phyloP scores from a whole-genome alignment of 2,113 vertebrate species.

The Pterophyllum scalare region DNA sequence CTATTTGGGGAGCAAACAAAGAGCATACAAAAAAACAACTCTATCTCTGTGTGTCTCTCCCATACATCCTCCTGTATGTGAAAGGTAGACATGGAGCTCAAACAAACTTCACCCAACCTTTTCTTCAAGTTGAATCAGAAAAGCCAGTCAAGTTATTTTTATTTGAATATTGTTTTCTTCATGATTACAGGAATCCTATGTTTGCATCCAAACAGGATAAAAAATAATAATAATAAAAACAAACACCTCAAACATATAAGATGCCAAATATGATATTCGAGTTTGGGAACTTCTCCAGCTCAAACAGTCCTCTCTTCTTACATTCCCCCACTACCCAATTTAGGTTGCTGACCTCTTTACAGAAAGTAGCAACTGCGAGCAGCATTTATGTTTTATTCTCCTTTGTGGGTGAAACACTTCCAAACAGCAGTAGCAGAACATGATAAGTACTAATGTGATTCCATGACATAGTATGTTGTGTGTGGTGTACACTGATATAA shows the following conservation, averaged over 20 bases:
- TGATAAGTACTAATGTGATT: not conserved
- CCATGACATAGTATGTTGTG: not conserved
- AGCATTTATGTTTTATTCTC: not conserved
- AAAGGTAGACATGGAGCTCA: slow-evolving; percentile 20
- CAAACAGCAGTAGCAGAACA: not conserved
- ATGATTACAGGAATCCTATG: slow-evolving; percentile 10
- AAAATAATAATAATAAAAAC: not conserved
- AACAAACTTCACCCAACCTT: slow-evolving; percentile 25
- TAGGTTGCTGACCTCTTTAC: slow-evolving; percentile 25
- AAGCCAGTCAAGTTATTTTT: slow-evolving; percentile 41
- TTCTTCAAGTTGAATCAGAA: slow-evolving; percentile 23
- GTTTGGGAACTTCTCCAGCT: not conserved
- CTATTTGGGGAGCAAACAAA: slow-evolving; percentile 39
- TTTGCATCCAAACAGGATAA: not conserved
- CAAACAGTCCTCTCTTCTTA: not conserved
- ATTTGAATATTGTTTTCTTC: slow-evolving; percentile 10
- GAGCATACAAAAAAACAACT: slow-evolving; percentile 22
- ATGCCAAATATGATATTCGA: not conserved
- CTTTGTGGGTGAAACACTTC: not conserved
- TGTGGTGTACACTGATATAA: not conserved
- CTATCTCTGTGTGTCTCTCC: not conserved
- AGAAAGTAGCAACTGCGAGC: not conserved
- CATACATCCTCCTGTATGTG: not conserved
- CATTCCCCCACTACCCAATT: not conserved
- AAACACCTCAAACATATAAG: not conserved